Conservation (phyloP, 2,888 invertebrate species). For the Melieria omissa region DNA sequence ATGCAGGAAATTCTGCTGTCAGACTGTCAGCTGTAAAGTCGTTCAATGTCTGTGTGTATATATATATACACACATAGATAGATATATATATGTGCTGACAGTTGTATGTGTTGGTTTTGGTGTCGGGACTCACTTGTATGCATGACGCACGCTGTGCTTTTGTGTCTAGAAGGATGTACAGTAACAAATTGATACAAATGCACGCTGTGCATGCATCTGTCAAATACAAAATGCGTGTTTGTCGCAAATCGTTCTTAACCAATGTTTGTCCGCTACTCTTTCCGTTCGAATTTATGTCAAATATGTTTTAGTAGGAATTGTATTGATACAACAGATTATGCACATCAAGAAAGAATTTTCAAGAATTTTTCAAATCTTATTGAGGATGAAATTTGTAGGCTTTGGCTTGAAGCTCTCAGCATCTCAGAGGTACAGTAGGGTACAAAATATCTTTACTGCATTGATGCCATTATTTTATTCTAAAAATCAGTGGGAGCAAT, state of each 20-base stretch:
- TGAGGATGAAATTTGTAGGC: too few species aligned
- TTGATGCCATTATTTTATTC: too few species aligned
- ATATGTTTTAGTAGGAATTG: too few species aligned
- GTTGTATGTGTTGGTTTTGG: conserved; percentile 4
- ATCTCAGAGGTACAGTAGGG: too few species aligned
- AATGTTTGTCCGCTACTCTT: conserved; percentile 6
- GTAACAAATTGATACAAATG: conserved; percentile 21
- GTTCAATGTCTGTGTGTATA: conserved; percentile 6
- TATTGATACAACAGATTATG: too few species aligned
- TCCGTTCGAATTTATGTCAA: too few species aligned
- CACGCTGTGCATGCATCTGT: conserved; percentile 22
- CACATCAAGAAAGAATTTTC: too few species aligned
- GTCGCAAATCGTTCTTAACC: conserved; percentile 12
- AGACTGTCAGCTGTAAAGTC: conserved; percentile 8
- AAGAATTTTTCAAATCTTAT: too few species aligned
- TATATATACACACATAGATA: background rate
- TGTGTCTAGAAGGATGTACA: background rate
- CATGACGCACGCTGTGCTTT: background rate
- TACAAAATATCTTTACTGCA: too few species aligned
- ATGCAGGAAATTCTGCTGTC: too few species aligned
- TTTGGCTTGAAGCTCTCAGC: too few species aligned
- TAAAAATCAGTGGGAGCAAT: too few species aligned
- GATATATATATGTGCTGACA: conserved; percentile 2
- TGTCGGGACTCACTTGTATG: conserved; percentile 14
- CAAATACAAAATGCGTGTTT: conserved; percentile 26